Conservation (phyloP, 2,797 vertebrate species). For the Acanthopagrus latus region DNA sequence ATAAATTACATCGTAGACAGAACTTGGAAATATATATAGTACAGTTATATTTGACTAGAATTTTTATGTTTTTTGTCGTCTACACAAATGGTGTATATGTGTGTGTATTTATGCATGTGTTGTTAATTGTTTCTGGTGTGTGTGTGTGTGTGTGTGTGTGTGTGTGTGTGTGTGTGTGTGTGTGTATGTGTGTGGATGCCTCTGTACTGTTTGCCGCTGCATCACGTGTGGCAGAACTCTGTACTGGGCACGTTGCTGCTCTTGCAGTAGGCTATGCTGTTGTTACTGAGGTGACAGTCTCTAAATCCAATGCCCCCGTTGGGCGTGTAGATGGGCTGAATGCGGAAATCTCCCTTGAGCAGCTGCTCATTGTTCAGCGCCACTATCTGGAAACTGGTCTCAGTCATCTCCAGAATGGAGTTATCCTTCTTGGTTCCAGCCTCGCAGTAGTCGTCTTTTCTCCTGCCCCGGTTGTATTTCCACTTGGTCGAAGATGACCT, state of each 20-base stretch:
- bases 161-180: slow-evolving; percentile 36
- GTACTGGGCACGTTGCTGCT: slow-evolving; percentile 97
- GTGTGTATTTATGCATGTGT: slow-evolving; percentile 64
- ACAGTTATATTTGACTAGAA: slow-evolving; percentile 86
- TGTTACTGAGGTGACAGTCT: slow-evolving; percentile 98
- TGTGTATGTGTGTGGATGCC: slow-evolving; percentile 24
- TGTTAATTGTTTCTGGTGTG: slow-evolving; percentile 38
- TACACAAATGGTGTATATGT: slow-evolving; percentile 76
- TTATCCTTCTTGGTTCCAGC: slow-evolving; percentile 99
- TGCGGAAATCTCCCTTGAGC: slow-evolving; percentile 99
- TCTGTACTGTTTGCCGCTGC: slow-evolving; percentile 62
- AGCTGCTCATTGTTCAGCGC: slow-evolving; percentile 99
- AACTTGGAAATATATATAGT: slow-evolving; percentile 87
- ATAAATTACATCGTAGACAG: slow-evolving; percentile 99
- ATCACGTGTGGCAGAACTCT: slow-evolving; percentile 99
- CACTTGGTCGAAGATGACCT: slow-evolving; percentile 93
- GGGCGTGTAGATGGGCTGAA: slow-evolving; percentile 99
- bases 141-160: slow-evolving; percentile 38
- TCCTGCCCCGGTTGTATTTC: slow-evolving; percentile 98
- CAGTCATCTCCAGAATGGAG: slow-evolving; percentile 99
- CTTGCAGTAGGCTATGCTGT: slow-evolving; percentile 96
- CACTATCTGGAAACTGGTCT: slow-evolving; percentile 99
- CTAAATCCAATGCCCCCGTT: slow-evolving; percentile 98
- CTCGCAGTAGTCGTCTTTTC: slow-evolving; percentile 99
- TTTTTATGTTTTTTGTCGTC: slow-evolving; percentile 73